Base-by-base conservation (phyloP, 2,888 invertebrate species). In the Nemapogon koenigi region DNA sequence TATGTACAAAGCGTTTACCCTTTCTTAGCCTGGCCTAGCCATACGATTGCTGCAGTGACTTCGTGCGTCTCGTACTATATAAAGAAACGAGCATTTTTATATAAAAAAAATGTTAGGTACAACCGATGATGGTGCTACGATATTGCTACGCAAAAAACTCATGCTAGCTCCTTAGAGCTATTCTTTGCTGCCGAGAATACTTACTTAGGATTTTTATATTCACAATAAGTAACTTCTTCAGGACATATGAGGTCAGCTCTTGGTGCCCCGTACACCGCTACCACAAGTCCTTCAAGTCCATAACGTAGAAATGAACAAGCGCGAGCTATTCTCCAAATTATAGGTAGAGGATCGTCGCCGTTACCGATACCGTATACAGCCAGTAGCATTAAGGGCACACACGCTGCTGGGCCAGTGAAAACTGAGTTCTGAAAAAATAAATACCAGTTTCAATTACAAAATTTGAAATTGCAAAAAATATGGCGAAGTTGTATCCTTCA, bases 351-450 rank as follows among this genome's bases (percentile, higher is more conserved):
- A 0, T 54, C 58, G n/a, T 81, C 78, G 1, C 90, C 91, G 42
- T 86, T 87, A 3, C 96, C 96, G 52, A 96, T 88, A 18, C 96
- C 91, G 55, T 91, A 90, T 0, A 89, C 90, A 3, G 95, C 90
- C 35, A 96, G 81, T 39, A 97, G 66, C 83, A 97, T 91, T 8
- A 97, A 73, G 0, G 96, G 96, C 3, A 95, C 95, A 37, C 89
- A 83, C 41, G 90, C 57, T 1, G 91, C 90, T 11, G 97, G 95
- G 0, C 95, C 97, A 49, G 94, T 76, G 62, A 96, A 97, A 66
- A 94, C 91, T 17, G 89, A 87, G 55, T 92, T 92, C 92, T 92
- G 68, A 18, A 33, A 33, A 22, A 7, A 26, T 26, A 26, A 26
- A 6, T 3, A 26, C n/a, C 13, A 26, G 26, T n/a, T 3, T 3